Base-by-base conservation (phyloP, 2,113 vertebrate species). In the Gymnobelideus leadbeateri region DNA sequence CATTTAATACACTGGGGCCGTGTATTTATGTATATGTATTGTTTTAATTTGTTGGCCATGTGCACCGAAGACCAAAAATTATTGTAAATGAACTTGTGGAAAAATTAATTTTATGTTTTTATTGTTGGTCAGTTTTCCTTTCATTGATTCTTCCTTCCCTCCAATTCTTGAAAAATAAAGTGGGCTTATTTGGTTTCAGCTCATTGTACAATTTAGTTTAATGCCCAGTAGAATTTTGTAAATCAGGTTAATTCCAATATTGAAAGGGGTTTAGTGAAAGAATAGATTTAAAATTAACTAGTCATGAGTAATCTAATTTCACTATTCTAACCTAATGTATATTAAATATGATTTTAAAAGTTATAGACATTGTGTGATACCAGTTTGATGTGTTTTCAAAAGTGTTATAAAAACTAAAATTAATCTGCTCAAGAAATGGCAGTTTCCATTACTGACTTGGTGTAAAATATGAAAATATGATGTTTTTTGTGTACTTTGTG, bases 331-430 rank as follows among this genome's bases (percentile, higher is more conserved):
- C 97, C 98, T 98, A 97, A 91, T 98, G 98, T 98, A 97, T 98
- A 96, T 98, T 97, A 97, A 97, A 97, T 96, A 97, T 98, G 97
- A 98, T 98, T 98, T 99, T 98, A 98, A 19, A 96, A 97, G 98
- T 98, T 97, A 98, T 97, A 98, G 98, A 98, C 97, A 97, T 97
- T 98, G 97, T 98, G 98, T 98, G 95, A 98, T 97, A 97, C 98
- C 98, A 98, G 97, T 98, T 98, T 98, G 97, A 97, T 98, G 98
- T 98, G 96, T 97, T 98, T 98, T 97, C 97, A 28, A 95, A 97
- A 98, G 98, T 98, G 98, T 98, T 98, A 97, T 94, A 98, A 97
- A 96, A 97, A 97, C 97, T 97, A 96, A 97, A 97, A 96, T 98
- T 97, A 97, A 98, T 97, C 96, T 98, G 97, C 98, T 98, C 92